Conservation (phyloP, 2,113 vertebrate species). For the Pongo pygmaeus region DNA sequence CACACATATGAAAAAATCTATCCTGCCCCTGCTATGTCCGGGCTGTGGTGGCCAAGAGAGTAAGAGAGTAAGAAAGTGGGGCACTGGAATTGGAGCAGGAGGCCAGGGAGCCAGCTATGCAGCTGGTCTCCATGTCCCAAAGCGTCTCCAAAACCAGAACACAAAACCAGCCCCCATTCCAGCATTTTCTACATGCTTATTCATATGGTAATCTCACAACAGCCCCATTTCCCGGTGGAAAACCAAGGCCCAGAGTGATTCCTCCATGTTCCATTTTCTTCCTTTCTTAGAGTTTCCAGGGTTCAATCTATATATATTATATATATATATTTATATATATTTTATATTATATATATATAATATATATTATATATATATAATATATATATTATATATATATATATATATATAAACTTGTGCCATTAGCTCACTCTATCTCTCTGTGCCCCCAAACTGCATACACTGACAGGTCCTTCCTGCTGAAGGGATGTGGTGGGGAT, state of each 20-base stretch:
- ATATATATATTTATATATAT: not conserved
- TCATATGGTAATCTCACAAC: not conserved
- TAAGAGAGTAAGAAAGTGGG: too few species aligned
- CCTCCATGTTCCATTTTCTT: not conserved
- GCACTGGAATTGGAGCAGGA: not conserved
- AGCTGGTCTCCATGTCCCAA: not conserved
- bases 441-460: not conserved
- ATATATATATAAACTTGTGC: too few species aligned
- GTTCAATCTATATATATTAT: not conserved
- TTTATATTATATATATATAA: too few species aligned
- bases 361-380: too few species aligned
- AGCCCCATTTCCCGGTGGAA: not conserved
- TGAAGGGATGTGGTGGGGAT: not conserved
- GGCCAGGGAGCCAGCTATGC: not conserved
- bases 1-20: not conserved
- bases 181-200: not conserved
- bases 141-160: not conserved
- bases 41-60: not conserved
- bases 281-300: not conserved
- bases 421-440: not conserved
- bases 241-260: not conserved
- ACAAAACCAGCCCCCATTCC: not conserved
- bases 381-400: too few species aligned
- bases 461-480: not conserved
- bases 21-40: not conserved